These are phyloP conservation scores for Lampris megalopsis DNA, from an alignment of 2,113 vertebrate genomes.

Conservation along the genomic window DNA sequence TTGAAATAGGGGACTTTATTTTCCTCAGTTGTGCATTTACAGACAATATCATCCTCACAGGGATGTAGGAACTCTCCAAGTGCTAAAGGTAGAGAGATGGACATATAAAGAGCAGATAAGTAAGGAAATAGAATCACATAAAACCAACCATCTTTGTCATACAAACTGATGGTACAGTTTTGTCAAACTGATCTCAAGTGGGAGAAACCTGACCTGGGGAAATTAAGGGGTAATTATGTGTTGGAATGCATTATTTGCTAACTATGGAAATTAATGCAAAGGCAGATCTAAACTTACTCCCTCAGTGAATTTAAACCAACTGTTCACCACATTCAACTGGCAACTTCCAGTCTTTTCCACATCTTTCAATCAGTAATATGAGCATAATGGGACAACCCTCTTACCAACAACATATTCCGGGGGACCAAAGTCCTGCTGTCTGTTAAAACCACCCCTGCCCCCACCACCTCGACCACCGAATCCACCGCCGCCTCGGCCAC, in stretches of 20 bases:
- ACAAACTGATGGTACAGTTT: no score
- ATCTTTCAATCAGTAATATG: background rate
- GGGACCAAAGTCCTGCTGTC: constrained; percentile 93
- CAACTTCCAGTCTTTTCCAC: background rate
- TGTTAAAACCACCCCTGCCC: constrained; percentile 89
- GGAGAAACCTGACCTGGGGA: no score
- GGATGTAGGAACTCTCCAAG: constrained; percentile 96
- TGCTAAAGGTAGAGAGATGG: constrained; percentile 72
- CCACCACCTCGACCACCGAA: constrained; percentile 75
- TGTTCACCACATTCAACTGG: no score
- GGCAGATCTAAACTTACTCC: no score
- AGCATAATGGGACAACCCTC: constrained; percentile 21
- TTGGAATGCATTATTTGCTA: no score
- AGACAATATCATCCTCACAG: constrained; percentile 96
- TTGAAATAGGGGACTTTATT: constrained; percentile 99
- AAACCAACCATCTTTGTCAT: no score
- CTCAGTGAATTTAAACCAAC: no score
- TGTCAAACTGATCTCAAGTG: no score
- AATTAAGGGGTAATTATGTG: no score
- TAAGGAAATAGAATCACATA: background rate
- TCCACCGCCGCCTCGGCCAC: constrained; percentile 62
- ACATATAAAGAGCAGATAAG: background rate
- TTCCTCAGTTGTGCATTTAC: constrained; percentile 93
- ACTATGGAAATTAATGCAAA: no score
- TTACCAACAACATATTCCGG: constrained; percentile 94